Evolutionary conservation across 2,113 vertebrate genomes (phyloP), one percentile per base, ranked within the genome.

Genomic region (Hippocampus abdominalis): DNA sequence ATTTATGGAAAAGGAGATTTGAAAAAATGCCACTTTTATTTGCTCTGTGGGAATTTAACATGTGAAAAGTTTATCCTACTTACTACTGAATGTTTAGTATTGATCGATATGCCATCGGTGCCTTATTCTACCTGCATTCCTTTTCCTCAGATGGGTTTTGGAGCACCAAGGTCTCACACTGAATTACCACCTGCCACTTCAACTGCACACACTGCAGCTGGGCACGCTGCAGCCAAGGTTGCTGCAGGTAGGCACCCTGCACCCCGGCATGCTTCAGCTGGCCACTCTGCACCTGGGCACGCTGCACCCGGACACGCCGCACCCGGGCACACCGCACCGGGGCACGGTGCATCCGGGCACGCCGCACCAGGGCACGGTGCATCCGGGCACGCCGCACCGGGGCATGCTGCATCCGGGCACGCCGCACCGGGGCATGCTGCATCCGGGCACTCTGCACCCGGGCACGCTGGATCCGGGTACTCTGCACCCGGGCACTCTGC

Each of bases 141-240:
- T 79, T 72, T 75, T 69, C 48, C 69, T 64, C 91, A 94, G 78
- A n/a, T 88, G 75, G 84, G 81, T 54, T 84, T 40, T 66, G 82
- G 88, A 77, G 84, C 77, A 75, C 85, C 89, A 53, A 36, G 20
- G 10, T 6, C 59, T 61, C n/a, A 39, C 8, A 10, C 60, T 76
- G 93, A 89, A 16, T 51, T 84, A 23, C 64, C 86, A n/a, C 84
- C 87, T 66, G 77, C 89, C 64, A 77, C 90, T 18, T 79, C 85
- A 71, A 20, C 57, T 3, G 57, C 27, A 36, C 60, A 40, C 27
- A 29, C 54, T 27, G 27, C 25, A 32, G 59, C 59, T 2, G 27
- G 16, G 18, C 29, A 61, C 20, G 1, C 49, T 15, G 49, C 16
- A 21, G 18, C 18, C 49, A 21, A 18, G 49, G 32, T 36, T n/a